Evolutionary conservation across 2,888 invertebrate species (phyloP).

Genomic region (Chymomyza amoena): DNA sequence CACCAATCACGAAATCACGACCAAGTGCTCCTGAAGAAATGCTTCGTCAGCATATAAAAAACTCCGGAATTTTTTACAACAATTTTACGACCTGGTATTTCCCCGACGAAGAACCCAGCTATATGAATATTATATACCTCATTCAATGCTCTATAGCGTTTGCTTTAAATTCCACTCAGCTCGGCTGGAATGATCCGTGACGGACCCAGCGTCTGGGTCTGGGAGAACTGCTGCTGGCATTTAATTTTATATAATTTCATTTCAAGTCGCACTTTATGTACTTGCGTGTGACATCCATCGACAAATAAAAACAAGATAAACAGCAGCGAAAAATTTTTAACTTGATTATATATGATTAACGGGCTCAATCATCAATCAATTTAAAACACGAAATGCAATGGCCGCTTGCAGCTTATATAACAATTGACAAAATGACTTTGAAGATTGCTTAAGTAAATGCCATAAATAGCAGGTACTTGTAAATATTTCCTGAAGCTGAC

Average conservation of each 20-base stretch:
- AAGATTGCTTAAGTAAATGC: neutral
- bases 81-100: constrained; percentile 32
- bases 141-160: constrained; percentile 23
- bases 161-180: constrained; percentile 41
- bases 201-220: neutral
- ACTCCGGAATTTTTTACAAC: constrained; percentile 3
- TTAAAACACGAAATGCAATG: constrained; percentile 21
- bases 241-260: constrained; percentile 24
- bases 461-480: neutral
- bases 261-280: constrained; percentile 27
- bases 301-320: neutral
- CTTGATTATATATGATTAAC: constrained; percentile 57
- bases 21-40: neutral
- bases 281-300: constrained; percentile 45
- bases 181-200: constrained; percentile 29
- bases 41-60: neutral
- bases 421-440: too few relatives aligned
- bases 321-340: constrained; percentile 7
- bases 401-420: neutral
- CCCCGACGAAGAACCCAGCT: constrained; percentile 28
- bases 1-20: neutral
- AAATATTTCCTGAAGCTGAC: neutral
- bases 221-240: constrained; percentile 5
- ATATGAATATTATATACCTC: neutral
- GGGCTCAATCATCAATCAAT: constrained; percentile 48